Conservation (phyloP, 2,797 vertebrate genomes). For the Agapornis canus region DNA sequence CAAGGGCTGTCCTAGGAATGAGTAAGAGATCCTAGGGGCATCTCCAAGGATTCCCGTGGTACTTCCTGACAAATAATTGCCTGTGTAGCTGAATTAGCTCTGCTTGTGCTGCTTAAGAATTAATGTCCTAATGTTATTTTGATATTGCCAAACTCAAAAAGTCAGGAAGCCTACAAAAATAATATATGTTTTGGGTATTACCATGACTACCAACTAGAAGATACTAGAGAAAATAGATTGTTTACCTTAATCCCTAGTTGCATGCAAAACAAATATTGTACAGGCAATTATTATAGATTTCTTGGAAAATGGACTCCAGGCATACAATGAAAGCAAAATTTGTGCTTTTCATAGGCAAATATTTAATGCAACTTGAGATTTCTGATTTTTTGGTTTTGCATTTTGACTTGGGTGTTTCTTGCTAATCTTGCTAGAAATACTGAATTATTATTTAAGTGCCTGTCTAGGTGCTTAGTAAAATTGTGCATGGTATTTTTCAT, state of each 20-base stretch:
- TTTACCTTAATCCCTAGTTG: conserved; percentile 32
- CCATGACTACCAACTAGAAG: background rate
- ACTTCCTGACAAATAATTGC: conserved; percentile 5
- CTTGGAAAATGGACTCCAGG: conserved; percentile 44
- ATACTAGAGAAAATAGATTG: background rate
- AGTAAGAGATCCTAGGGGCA: conserved; percentile 41
- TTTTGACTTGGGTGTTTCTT: background rate
- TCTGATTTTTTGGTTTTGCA: background rate
- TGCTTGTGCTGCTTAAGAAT: conserved; percentile 1
- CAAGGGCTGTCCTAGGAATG: conserved; percentile 20
- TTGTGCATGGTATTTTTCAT: background rate
- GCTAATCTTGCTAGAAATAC: background rate
- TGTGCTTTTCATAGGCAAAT: conserved; percentile 19
- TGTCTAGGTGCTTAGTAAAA: background rate
- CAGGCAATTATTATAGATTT: conserved; percentile 22
- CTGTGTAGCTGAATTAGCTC: background rate
- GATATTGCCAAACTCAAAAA: background rate
- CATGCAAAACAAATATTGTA: background rate
- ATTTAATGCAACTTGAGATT: conserved; percentile 23
- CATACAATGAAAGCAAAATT: conserved; percentile 31
- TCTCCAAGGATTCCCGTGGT: conserved; percentile 52
- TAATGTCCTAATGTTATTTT: background rate
- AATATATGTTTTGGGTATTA: background rate
- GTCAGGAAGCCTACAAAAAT: background rate
- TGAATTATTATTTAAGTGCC: background rate